A percentile compares a stretch with the other conserved stretches of the same genome.
Evolutionary conservation across 2,113 vertebrate genomes (phyloP).

Genomic region (Oceanites oceanicus): DNA sequence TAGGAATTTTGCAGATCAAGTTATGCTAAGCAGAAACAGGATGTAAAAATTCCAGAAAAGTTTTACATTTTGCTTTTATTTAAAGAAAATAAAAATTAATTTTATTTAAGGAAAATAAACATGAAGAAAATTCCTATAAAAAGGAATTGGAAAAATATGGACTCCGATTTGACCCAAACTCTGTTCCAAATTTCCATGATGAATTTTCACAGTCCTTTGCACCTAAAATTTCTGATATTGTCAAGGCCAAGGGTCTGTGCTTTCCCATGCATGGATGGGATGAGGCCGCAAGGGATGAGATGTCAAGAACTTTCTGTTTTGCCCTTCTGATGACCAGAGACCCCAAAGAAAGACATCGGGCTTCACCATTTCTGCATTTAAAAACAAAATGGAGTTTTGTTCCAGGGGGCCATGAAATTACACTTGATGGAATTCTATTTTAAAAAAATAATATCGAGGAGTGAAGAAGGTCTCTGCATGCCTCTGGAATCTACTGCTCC

Average conservation of each 20-base stretch:
- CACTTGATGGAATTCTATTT: not conserved
- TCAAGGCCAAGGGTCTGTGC: not conserved
- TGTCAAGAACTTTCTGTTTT: not conserved
- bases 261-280: not conserved
- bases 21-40: not conserved
- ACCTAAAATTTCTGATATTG: not conserved
- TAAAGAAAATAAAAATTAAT: not conserved
- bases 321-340: not conserved
- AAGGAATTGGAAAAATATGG: not conserved
- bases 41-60: not conserved
- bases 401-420: rapidly evolving
- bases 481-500: not conserved
- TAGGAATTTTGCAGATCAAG: not conserved
- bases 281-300: not conserved
- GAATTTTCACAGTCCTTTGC: not conserved
- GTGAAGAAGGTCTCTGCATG: not conserved
- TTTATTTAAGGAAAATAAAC: too few species aligned
- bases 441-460: not conserved
- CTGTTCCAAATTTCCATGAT: rapidly evolving
- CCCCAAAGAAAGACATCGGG: not conserved
- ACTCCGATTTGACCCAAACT: rapidly evolving
- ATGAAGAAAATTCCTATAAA: not conserved
- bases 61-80: not conserved
- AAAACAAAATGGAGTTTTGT: not conserved
- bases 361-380: not conserved